Evolutionary conservation across 2,113 vertebrate species (phyloP).

Genomic region (Anhinga anhinga): DNA sequence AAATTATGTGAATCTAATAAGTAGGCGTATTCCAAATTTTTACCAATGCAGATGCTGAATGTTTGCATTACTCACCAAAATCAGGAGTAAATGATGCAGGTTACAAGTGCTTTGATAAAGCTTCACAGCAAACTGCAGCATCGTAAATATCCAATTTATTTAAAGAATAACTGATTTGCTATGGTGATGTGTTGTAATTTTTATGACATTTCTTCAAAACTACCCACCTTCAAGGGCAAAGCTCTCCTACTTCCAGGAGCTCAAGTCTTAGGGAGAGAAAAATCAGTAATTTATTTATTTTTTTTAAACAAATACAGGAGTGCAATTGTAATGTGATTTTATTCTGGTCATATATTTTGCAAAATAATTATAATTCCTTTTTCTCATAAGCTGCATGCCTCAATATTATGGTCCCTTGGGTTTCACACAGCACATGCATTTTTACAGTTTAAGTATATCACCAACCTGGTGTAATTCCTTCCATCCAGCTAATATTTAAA

Average conservation of each 20-base stretch:
- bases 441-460: background rate
- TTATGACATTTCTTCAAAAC: background rate
- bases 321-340: background rate
- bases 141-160: background rate
- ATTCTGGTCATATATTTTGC: background rate
- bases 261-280: background rate
- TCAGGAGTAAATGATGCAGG: background rate
- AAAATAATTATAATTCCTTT: background rate
- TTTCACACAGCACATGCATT: background rate
- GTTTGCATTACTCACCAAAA: background rate
- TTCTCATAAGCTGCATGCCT: background rate
- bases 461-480: background rate
- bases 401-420: background rate
- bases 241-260: background rate
- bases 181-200: background rate
- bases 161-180: background rate
- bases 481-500: background rate
- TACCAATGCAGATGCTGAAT: background rate
- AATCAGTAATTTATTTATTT: accelerated
- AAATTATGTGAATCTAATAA: background rate
- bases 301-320: background rate
- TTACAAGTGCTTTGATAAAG: background rate
- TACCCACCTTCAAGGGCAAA: background rate
- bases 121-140: background rate
- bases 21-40: background rate